A percentile compares a stretch with the other conserved stretches of the same genome.
phyloP scores from a whole-genome alignment of 2,888 invertebrate species.

The Electrophaes corylata region DNA sequence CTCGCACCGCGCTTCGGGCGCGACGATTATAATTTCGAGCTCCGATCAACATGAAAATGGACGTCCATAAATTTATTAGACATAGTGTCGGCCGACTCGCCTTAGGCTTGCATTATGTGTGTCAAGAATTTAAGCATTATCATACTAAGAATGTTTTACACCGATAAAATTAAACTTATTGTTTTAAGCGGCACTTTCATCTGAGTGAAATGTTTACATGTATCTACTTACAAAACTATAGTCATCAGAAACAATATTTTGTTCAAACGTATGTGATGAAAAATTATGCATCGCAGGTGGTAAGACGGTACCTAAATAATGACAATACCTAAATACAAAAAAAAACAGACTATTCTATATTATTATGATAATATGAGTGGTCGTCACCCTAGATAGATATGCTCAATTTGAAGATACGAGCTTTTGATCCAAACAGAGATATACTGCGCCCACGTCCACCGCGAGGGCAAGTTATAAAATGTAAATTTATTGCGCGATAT shows the following conservation, averaged over 20 bases:
- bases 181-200: slow-evolving; percentile 44
- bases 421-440: slow-evolving; percentile 76
- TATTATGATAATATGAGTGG: slow-evolving; percentile 33
- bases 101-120: slow-evolving; percentile 80
- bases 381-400: slow-evolving; percentile 52
- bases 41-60: slow-evolving; percentile 83
- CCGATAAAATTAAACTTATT: slow-evolving; percentile 61
- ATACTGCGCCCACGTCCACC: slow-evolving; percentile 67
- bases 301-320: not conserved
- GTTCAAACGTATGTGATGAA: not conserved
- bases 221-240: not conserved
- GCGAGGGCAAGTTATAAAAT: slow-evolving; percentile 77
- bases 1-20: slow-evolving; percentile 73
- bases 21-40: slow-evolving; percentile 82
- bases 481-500: slow-evolving; percentile 82
- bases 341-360: slow-evolving; percentile 21
- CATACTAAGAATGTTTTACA: slow-evolving; percentile 72
- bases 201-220: slow-evolving; percentile 3
- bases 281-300: not conserved
- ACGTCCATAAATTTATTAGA: slow-evolving; percentile 84
- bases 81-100: slow-evolving; percentile 80
- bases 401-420: slow-evolving; percentile 66
- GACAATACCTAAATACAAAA: slow-evolving; percentile 1
- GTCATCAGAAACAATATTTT: not conserved
- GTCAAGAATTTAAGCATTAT: slow-evolving; percentile 82